Base-by-base conservation (phyloP, 2,888 invertebrate species). In the Cataglyphis albicans region DNA sequence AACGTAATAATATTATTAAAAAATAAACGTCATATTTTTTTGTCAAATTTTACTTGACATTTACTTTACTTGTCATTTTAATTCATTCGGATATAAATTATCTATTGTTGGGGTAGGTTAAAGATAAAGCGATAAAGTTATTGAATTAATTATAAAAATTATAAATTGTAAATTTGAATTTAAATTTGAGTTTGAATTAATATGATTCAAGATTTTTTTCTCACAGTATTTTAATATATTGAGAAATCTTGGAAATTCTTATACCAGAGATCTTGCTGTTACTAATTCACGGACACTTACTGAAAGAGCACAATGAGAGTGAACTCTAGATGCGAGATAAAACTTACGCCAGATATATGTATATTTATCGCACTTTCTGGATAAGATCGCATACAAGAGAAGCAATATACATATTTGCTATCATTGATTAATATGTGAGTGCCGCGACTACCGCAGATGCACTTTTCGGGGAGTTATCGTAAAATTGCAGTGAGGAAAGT, bases 401-500 rank as follows among this genome's bases (percentile, higher is more conserved):
- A 52, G 25, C 3, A n/a, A 44, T n/a, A 32, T 21, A 74, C 21
- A 64, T 52, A n/a, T 25, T 52, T 1, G 21, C 61, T 21, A 21
- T 63, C 18, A 18, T 38, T 25, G 35, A 76, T 76, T 67, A 67
- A 76, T 76, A 65, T 38, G 29, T 4, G 44, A 18, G 44, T n/a
- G 52, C 52, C 44, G 3, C 41, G 12, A 15, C 7, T 44, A 41
- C 18, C 25, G 18, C 32, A 12, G 44, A n/a, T 59, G 32, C 44
- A 57, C 35, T 80, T 76, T 72, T 78, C 18, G 44, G 18, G 7
- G 18, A 70, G 44, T 78, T 35, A 72, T 78, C 70, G 72, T 80
- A 80, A 72, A 80, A 72, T 80, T 80, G 21, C 72, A 44, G 59
- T 61, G 44, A 72, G 35, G 72, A 68, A 48, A 61, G 44, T 67